Evolutionary conservation across 1,140 invertebrate genomes (phyloP).

Genomic region (Caenorhabditis inopinata): DNA sequence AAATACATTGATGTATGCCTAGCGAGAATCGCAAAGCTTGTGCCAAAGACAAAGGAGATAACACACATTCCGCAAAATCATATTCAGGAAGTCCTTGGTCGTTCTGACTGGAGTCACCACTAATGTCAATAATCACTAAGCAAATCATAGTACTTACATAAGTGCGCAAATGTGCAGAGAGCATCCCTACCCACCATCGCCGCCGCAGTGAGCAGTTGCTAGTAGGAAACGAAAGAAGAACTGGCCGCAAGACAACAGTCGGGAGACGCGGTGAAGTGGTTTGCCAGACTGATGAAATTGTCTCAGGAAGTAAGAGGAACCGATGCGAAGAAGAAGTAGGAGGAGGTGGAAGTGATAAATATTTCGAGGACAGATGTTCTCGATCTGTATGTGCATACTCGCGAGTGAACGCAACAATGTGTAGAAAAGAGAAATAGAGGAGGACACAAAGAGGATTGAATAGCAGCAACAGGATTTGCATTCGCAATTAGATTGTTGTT

Average conservation of each 20-base stretch:
- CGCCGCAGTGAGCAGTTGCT: constrained; percentile 23
- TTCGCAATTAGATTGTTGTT: neutral
- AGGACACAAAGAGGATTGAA: neutral
- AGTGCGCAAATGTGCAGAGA: constrained; percentile 27
- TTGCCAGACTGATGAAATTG: constrained; percentile 29
- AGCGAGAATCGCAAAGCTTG: neutral
- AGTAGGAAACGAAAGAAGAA: constrained; percentile 26
- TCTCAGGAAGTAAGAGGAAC: constrained; percentile 17
- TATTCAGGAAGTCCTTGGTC: constrained; percentile 29
- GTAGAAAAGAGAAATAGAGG: neutral
- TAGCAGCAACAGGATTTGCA: constrained; percentile 30
- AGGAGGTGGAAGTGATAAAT: constrained; percentile 11
- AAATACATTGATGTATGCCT: neutral
- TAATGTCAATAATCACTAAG: constrained; percentile 33
- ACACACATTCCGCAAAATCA: constrained; percentile 27
- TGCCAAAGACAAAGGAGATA: constrained; percentile 11
- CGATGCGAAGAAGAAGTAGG: neutral
- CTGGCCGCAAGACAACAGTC: neutral
- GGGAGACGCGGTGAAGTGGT: constrained; percentile 30
- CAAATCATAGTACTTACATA: constrained; percentile 32
- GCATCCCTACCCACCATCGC: neutral
- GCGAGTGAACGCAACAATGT: neutral
- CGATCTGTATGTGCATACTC: constrained; percentile 32
- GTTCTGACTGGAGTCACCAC: constrained; percentile 31
- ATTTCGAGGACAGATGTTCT: constrained; percentile 30